Base-by-base conservation (phyloP, 2,888 invertebrate species). In the Parelbella ahira region DNA sequence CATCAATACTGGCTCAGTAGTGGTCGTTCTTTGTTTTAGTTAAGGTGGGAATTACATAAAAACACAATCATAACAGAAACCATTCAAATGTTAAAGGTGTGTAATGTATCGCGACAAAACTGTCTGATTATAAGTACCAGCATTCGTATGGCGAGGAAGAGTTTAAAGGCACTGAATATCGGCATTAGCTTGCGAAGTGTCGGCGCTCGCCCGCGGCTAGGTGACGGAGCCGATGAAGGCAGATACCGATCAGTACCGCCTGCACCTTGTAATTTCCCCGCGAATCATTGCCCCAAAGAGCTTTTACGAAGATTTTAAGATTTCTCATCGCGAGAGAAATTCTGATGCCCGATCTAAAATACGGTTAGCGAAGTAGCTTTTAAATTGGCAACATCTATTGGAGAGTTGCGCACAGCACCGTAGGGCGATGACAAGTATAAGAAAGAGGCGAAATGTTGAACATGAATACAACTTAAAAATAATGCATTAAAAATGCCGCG, bases 121-220 rank as follows among this genome's bases (percentile, higher is more conserved):
- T 37, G n/a, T 20, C 4, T 36, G 21, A 34, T 28, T 21, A 28
- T 25, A 15, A 41, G 25, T 13, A 18, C 18, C 12, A 24, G 9
- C 32, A 19, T 44, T 44, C 27, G 37, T 37, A 30, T 27, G 20
- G 28, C n/a, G 37, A 37, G 8, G 24, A 36, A 32, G 44, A 45
- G 42, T 53, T 49, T 49, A 56, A 60, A 60, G 59, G 55, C 59
- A 67, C 58, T 66, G 63, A 69, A 66, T 58, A 58, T 68, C 67
- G 69, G 60, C 68, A 69, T 76, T 73, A 71, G 72, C 72, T 64
- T 65, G 68, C 60, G 68, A 73, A 74, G 77, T 73, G 61, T 52
- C 63, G 72, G 66, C 73, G 74, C 73, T 60, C 68, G 79, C 86
- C 76, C 41, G 65, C 49, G 83, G 83, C 77, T 60, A 69, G 69